Evolutionary conservation across 2,113 vertebrate species (phyloP).

Genomic region (Alexandromys fortis): DNA sequence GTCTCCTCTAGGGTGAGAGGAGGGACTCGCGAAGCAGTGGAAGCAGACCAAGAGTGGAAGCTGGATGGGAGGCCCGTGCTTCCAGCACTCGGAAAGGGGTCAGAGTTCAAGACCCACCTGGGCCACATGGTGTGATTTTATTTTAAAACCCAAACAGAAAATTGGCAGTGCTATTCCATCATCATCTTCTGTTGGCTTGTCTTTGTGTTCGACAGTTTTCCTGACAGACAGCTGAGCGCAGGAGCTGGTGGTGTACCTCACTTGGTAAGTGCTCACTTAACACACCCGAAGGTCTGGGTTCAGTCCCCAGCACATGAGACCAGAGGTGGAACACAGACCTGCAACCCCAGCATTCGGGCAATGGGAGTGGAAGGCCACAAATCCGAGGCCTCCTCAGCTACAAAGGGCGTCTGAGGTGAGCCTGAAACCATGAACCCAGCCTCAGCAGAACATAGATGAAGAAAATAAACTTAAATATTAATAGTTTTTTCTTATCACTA

Average conservation of each 20-base stretch:
- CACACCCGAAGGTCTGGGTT: too few relatives aligned
- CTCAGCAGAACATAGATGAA: neutral
- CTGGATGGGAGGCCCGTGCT: neutral
- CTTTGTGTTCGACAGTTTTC: neutral
- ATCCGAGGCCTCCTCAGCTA: neutral
- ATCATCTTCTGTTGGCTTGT: neutral
- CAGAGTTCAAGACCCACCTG: neutral
- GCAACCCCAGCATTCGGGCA: neutral
- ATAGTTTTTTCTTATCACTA: neutral
- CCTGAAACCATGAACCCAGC: neutral
- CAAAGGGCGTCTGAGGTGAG: neutral
- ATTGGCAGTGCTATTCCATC: rapidly evolving
- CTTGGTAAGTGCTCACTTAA: neutral
- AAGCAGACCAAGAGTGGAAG: neutral
- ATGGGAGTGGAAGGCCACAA: neutral
- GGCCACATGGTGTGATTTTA: neutral
- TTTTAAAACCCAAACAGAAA: neutral
- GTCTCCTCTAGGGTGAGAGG: neutral
- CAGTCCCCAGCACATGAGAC: neutral
- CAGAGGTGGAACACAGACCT: neutral
- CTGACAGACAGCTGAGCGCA: neutral
- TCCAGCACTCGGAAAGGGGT: neutral
- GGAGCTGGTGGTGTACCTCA: neutral
- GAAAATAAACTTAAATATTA: neutral
- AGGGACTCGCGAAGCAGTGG: neutral